Evolutionary conservation across 2,797 vertebrate species (phyloP), one percentile per base, ranked within the genome.

Genomic region (Clarias platycephalus): DNA sequence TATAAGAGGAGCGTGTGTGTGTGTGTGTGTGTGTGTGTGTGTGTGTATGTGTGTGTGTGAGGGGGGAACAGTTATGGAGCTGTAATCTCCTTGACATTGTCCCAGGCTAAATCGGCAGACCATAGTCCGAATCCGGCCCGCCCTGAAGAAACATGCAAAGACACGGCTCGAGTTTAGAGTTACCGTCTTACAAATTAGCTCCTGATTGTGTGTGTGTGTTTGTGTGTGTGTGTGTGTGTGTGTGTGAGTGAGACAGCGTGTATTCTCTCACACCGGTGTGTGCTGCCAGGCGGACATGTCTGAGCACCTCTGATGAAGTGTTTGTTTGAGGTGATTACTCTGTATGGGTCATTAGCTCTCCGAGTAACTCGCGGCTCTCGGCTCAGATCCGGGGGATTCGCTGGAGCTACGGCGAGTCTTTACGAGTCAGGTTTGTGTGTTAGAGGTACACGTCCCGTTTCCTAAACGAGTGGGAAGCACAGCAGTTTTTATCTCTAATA

Each of bases 311-410:
- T 89, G 88, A 89, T 86, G 88, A 68, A 87, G 82, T 89, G 88
- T 86, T 86, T 87, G 85, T 83, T 82, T 86, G 81, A 89, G 84
- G 76, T 87, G 84, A 89, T 89, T 89, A 87, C 83, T 86, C 84
- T 80, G 76, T 86, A 83, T 24, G 84, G 86, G 84, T 86, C 88
- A 87, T 89, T 89, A 75, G 84, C 83, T 87, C 70, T 40, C 80
- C n/a, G 83, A 87, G 77, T 68, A 86, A 81, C 64, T 53, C 18
- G 20, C 58, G 62, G 83, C 82, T 86, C 81, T 81, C 71, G 55
- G 75, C 74, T 84, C 78, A 84, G 76, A 84, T 85, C 85, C 83
- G 28, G 44, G 81, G 84, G 55, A 68, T 81, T 84, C 84, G 26
- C 74, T 71, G 82, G 20, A 44, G 83, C 67, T 81, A 70, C 66